Evolutionary conservation across 2,113 vertebrate genomes (phyloP).

Genomic region (Pedetes capensis): DNA sequence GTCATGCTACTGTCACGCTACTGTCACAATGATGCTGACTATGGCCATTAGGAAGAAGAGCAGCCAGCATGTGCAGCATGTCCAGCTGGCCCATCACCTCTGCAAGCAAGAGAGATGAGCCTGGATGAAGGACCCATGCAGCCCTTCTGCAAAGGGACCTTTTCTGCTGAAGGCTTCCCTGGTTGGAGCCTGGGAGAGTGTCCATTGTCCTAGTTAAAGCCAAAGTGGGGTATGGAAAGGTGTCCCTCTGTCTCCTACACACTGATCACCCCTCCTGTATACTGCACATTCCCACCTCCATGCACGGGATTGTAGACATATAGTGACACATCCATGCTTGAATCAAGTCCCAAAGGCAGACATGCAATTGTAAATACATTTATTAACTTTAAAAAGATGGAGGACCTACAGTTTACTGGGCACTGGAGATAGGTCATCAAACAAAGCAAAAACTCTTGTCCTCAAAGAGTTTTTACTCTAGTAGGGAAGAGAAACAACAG

Average conservation of each 20-base stretch:
- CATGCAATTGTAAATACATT: background rate
- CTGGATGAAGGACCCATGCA: fast-evolving
- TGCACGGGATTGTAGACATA: background rate
- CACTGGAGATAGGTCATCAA: background rate
- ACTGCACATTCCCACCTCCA: too few relatives aligned
- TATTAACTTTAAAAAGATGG: background rate
- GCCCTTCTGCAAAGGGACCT: background rate
- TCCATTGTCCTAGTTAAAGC: background rate
- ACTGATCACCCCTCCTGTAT: too few relatives aligned
- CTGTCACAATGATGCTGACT: background rate
- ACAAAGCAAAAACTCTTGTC: background rate
- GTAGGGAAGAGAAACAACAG: background rate
- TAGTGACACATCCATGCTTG: background rate
- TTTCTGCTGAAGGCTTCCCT: background rate
- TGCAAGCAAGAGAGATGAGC: background rate
- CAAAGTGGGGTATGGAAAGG: background rate
- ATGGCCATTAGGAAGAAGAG: background rate
- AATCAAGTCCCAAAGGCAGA: background rate
- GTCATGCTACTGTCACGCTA: background rate
- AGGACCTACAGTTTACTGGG: background rate
- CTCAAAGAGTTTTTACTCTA: background rate
- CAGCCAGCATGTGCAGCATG: background rate
- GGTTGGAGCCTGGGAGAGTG: background rate
- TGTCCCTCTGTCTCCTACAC: background rate
- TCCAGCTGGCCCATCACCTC: background rate